Conservation (phyloP, 2,113 vertebrate genomes). For the Pithys albifrons region DNA sequence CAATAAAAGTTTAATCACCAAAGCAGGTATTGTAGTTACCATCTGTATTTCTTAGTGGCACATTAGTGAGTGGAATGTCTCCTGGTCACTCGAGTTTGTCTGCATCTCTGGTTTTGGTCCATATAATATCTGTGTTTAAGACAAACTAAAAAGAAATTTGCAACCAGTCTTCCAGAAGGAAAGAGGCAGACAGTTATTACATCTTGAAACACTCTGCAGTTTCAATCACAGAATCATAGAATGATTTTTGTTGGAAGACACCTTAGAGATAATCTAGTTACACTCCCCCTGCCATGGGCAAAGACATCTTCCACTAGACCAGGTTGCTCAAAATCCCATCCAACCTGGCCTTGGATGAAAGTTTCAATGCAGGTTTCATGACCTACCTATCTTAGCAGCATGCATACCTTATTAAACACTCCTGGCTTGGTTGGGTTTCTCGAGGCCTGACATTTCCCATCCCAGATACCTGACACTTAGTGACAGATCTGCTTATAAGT, state of each 20-base stretch:
- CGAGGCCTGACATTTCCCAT: background rate
- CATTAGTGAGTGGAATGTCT: background rate
- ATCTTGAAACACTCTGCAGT: background rate
- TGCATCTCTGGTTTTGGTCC: background rate
- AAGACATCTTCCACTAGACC: background rate
- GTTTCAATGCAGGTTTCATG: background rate
- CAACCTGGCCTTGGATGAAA: background rate
- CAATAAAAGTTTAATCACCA: constrained; percentile 12
- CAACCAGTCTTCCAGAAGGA: constrained; percentile 26
- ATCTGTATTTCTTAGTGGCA: constrained; percentile 21
- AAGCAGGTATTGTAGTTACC: background rate
- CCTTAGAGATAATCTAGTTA: background rate
- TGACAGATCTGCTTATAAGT: background rate
- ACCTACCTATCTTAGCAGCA: background rate
- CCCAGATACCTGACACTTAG: background rate
- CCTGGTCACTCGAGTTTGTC: background rate
- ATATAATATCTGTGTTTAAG: constrained; percentile 16
- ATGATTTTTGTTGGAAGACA: background rate
- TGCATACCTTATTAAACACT: background rate
- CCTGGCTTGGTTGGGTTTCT: background rate
- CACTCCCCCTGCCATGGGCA: background rate
- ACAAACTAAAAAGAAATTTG: constrained; percentile 25
- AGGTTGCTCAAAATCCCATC: background rate
- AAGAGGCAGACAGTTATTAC: background rate
- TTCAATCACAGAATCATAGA: background rate